Percentiles rank a stretch among this genome's conserved stretches.
Conservation (phyloP, 2,888 invertebrate species). For the Sylvicola cinctus region DNA sequence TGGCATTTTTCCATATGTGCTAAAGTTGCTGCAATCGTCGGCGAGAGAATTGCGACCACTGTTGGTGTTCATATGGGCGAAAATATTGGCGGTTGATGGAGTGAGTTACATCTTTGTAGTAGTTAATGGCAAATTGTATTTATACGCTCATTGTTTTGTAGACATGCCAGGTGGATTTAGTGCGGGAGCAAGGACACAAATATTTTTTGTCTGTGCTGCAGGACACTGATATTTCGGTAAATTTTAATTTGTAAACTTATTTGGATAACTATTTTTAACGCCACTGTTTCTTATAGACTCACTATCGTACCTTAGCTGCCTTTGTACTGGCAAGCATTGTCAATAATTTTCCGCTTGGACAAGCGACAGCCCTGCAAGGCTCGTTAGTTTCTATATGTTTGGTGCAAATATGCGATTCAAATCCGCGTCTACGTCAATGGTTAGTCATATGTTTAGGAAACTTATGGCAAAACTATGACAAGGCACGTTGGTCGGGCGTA, state of each 20-base stretch:
- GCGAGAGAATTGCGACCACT: conserved; percentile 80
- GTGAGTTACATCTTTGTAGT: conserved; percentile 30
- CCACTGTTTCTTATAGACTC: conserved; percentile 31
- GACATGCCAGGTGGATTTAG: conserved; percentile 87
- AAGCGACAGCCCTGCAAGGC: conserved; percentile 77
- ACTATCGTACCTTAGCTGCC: conserved; percentile 81
- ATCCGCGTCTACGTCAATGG: conserved; percentile 60
- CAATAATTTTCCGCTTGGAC: conserved; percentile 68
- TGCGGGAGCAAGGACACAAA: conserved; percentile 82
- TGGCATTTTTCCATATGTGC: conserved; percentile 96
- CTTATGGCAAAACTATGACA: conserved; percentile 76
- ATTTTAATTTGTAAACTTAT: conserved; percentile 15
- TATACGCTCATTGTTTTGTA: too few species aligned
- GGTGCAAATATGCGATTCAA: conserved; percentile 61
- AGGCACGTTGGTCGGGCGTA: conserved; percentile 86
- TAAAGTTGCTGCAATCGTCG: conserved; percentile 88
- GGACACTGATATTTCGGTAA: conserved; percentile 64
- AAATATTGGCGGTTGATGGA: conserved; percentile 89
- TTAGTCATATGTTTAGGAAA: conserved; percentile 78
- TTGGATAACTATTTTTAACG: background rate
- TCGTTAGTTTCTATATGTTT: conserved; percentile 80
- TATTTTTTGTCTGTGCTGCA: conserved; percentile 86
- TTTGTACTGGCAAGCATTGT: conserved; percentile 91
- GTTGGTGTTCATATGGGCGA: conserved; percentile 97
- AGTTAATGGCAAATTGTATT: conserved; percentile 1